Conservation (phyloP, 2,113 vertebrate genomes). For the Lepisosteus oculatus region DNA sequence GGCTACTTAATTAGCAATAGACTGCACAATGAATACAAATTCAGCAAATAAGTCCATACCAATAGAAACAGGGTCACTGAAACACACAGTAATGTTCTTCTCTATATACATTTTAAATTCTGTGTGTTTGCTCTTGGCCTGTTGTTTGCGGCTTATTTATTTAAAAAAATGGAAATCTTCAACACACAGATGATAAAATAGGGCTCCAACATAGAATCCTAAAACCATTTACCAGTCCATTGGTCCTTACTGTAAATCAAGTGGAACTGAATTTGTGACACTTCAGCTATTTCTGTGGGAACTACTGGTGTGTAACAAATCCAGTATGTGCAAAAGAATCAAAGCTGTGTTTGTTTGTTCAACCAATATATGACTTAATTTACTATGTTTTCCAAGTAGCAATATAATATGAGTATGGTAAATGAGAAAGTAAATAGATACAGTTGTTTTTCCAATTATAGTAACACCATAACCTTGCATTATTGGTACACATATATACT, state of each 20-base stretch:
- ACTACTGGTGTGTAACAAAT: constrained; percentile 60
- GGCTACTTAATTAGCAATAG: no score
- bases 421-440: neutral
- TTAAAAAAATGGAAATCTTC: no score
- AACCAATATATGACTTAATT: constrained; percentile 41
- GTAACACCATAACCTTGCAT: neutral
- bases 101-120: no score
- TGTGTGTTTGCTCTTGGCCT: no score
- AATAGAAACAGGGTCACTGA: no score
- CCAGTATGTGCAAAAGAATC: constrained; percentile 55
- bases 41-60: no score
- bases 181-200: no score
- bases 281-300: constrained; percentile 52
- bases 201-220: neutral
- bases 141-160: no score
- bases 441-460: neutral
- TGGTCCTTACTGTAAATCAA: constrained; percentile 51
- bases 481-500: neutral
- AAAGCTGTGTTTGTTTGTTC: constrained; percentile 50
- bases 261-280: constrained; percentile 58
- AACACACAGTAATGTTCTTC: no score
- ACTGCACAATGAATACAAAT: no score
- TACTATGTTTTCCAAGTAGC: neutral
- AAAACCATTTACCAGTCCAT: constrained; percentile 47
- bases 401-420: neutral